These are phyloP conservation scores for Chaetogeoica ovagalla DNA, from an alignment of 2,888 invertebrate genomes.

Conservation along the genomic window DNA sequence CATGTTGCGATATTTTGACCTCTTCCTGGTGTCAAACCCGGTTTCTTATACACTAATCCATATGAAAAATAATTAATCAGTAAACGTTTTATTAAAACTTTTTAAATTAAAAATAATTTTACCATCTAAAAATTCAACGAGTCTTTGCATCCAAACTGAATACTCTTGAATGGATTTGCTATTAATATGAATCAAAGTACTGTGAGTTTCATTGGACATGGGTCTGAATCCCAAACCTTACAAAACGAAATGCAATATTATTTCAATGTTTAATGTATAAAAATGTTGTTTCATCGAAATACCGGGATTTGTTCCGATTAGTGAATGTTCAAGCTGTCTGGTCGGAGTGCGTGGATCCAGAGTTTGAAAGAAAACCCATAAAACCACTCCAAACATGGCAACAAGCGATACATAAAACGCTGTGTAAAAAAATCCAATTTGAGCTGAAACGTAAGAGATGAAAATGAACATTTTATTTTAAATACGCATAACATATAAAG, in stretches of 20 bases:
- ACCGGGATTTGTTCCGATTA: conserved; percentile 95
- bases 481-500: too few relatives aligned
- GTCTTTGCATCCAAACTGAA: conserved; percentile 75
- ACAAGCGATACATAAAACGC: conserved; percentile 90
- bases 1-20: conserved; percentile 78
- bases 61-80: neutral
- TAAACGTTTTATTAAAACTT: neutral
- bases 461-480: neutral
- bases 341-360: conserved; percentile 86
- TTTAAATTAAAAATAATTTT: conserved; percentile 57
- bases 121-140: conserved; percentile 80
- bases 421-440: conserved; percentile 93
- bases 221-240: conserved; percentile 89
- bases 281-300: conserved; percentile 45
- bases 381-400: conserved; percentile 89
- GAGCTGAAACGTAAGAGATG: conserved; percentile 67
- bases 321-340: conserved; percentile 82
- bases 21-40: conserved; percentile 71
- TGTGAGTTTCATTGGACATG: conserved; percentile 81
- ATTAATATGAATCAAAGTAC: conserved; percentile 93
- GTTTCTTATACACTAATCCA: conserved; percentile 70
- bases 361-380: conserved; percentile 91
- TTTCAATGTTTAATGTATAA: neutral
- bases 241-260: neutral
- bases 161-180: conserved; percentile 77